Evolutionary conservation across 2,797 vertebrate genomes (phyloP).

Genomic region (Hippocampus kuda): DNA sequence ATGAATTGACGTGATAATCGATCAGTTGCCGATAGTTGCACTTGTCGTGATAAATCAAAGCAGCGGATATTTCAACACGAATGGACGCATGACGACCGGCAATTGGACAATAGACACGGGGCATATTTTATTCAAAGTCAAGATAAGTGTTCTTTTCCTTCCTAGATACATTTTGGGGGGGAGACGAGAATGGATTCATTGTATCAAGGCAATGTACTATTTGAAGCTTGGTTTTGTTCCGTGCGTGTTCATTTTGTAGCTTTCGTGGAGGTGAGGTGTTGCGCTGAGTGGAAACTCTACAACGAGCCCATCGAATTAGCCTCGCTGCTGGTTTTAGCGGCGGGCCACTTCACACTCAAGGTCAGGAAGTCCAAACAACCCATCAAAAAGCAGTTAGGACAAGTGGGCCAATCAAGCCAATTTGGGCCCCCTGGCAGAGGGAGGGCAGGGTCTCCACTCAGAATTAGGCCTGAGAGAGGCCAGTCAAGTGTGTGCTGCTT

Average conservation of each 20-base stretch:
- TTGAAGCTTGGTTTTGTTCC: neutral
- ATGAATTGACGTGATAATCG: too few relatives aligned
- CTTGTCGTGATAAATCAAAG: too few relatives aligned
- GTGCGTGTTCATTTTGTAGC: neutral
- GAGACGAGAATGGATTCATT: too few relatives aligned
- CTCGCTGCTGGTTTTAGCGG: constrained; percentile 30
- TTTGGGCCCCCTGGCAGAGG: constrained; percentile 23
- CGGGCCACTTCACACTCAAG: constrained; percentile 45
- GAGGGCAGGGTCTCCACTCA: constrained; percentile 28
- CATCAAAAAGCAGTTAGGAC: constrained; percentile 36
- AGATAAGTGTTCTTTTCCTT: too few relatives aligned
- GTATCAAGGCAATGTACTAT: too few relatives aligned
- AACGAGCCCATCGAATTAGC: constrained; percentile 23
- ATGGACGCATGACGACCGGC: too few relatives aligned
- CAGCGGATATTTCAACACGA: neutral
- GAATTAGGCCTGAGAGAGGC: constrained; percentile 38
- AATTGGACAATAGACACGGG: too few relatives aligned
- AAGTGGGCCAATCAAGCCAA: constrained; percentile 48
- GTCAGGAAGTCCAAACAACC: constrained; percentile 42
- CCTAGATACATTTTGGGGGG: too few relatives aligned
- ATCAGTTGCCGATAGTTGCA: neutral
- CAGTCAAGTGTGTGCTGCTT: constrained; percentile 33
- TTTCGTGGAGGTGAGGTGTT: neutral
- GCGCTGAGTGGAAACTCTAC: constrained; percentile 9
- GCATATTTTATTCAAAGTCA: too few relatives aligned